phyloP scores from a whole-genome alignment of 2,888 invertebrate genomes.

The Palloptera scutellata region DNA sequence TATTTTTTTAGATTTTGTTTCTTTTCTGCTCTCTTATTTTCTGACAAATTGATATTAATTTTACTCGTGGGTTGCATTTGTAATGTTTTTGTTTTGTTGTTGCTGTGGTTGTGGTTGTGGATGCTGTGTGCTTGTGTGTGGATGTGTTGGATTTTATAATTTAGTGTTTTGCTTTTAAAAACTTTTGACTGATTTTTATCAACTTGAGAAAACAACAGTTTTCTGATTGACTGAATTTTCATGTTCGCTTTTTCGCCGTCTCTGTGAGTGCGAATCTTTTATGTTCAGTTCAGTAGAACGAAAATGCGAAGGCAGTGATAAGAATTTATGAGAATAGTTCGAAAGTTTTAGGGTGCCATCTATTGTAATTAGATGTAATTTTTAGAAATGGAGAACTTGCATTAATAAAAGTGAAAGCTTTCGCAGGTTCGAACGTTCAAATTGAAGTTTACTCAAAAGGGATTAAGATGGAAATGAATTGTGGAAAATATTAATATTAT shows the following conservation, averaged over 20 bases:
- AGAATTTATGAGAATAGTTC: too few species aligned
- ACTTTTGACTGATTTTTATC: slow-evolving; percentile 20
- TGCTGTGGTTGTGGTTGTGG: neutral
- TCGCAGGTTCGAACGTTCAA: too few species aligned
- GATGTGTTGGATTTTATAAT: slow-evolving; percentile 1
- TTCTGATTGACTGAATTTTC: neutral
- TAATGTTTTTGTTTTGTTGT: slow-evolving; percentile 17
- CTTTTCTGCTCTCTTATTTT: slow-evolving; percentile 27
- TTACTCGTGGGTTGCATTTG: slow-evolving; percentile 45
- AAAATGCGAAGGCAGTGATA: too few species aligned
- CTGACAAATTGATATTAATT: slow-evolving; percentile 63
- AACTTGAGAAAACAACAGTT: slow-evolving; percentile 8
- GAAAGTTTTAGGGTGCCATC: too few species aligned
- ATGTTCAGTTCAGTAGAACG: too few species aligned
- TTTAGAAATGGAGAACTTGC: too few species aligned
- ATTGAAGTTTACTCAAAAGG: too few species aligned
- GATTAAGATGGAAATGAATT: too few species aligned
- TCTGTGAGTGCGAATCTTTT: too few species aligned
- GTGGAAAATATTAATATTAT: too few species aligned
- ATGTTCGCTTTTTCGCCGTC: neutral
- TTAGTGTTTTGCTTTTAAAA: slow-evolving; percentile 20
- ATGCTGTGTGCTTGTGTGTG: neutral
- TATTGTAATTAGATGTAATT: too few species aligned
- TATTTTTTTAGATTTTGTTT: slow-evolving; percentile 25
- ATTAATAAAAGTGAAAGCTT: too few species aligned